Evolutionary conservation across 2,113 vertebrate species (phyloP), one percentile per base, ranked within the genome.

Genomic region (Ondatra zibethicus): DNA sequence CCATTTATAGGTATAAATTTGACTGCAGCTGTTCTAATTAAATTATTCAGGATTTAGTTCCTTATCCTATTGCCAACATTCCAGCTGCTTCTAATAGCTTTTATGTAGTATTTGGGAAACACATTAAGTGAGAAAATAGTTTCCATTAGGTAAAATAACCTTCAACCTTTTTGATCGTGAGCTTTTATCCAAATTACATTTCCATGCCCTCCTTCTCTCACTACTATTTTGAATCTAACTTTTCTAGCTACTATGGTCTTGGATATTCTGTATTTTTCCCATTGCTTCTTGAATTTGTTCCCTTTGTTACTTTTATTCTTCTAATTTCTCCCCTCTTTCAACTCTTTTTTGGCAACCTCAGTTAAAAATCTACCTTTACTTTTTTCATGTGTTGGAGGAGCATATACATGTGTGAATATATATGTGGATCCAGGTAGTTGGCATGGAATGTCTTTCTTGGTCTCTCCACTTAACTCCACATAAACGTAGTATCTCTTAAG

Each of bases 21-120:
- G 70, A 47, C 27, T 52, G 50, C 45, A 96, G 87, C 63, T 97
- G 14, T 81, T 94, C 31, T 52, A 94, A 68, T 89, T 81, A 96
- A 81, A 58, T 96, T 89, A 87, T 89, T 92, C n/a, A 61, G 33
- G 92, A 89, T 92, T n/a, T 42, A 95, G 19, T 91, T 92, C 86
- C 63, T 72, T 89, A 29, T 70, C 42, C 27, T 85, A 92, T 95
- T 70, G 88, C 78, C 72, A 94, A 58, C 7, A 87, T 93, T 75
- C 52, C 61, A 93, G 75, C 61, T 94, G 52, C 66, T 87, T 77
- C 45, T 92, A 92, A 82, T 93, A 73, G 27, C 76, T 89, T 89
- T 77, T 45, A 82, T 86, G 45, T 33, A 73, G 80, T 82, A 29
- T 55, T 84, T 91, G 36, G 58, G 52, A 95, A 96, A 95, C 87